Conservation (phyloP, 1,140 invertebrate genomes). For the Tetramorium parvispinum region DNA sequence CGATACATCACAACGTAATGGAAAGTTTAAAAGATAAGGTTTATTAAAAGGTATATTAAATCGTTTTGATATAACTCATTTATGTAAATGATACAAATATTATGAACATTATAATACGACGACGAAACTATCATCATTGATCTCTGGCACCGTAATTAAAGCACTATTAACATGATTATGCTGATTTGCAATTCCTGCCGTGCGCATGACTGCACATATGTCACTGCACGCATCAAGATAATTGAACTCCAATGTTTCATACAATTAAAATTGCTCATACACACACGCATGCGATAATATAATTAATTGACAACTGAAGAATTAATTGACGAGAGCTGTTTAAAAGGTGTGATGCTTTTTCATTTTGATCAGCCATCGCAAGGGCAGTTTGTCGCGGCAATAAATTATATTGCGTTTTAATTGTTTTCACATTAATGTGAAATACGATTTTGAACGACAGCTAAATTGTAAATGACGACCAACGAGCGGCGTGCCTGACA, state of each 20-base stretch:
- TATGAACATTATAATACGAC: background rate
- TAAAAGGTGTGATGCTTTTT: background rate
- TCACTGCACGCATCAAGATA: slow-evolving; percentile 11
- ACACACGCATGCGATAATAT: background rate
- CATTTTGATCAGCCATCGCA: background rate
- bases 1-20: too few species aligned
- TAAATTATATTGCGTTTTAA: slow-evolving; percentile 24
- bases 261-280: slow-evolving; percentile 11
- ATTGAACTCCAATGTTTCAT: slow-evolving; percentile 19
- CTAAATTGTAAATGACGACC: slow-evolving; percentile 19
- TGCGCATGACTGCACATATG: background rate
- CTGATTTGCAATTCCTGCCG: background rate
- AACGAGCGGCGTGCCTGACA: background rate
- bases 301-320: slow-evolving; percentile 22
- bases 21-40: background rate
- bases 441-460: background rate
- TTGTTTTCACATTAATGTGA: slow-evolving; percentile 13
- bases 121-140: slow-evolving; percentile 19
- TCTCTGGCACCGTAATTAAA: slow-evolving; percentile 25
- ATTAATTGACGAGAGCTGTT: background rate
- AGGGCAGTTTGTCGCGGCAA: background rate
- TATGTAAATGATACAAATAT: background rate
- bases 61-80: background rate
- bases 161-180: slow-evolving; percentile 23
- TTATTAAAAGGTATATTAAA: background rate